These are phyloP conservation scores for Petrophora chlorosata DNA, from an alignment of 2,888 invertebrate genomes.

Conservation along the genomic window DNA sequence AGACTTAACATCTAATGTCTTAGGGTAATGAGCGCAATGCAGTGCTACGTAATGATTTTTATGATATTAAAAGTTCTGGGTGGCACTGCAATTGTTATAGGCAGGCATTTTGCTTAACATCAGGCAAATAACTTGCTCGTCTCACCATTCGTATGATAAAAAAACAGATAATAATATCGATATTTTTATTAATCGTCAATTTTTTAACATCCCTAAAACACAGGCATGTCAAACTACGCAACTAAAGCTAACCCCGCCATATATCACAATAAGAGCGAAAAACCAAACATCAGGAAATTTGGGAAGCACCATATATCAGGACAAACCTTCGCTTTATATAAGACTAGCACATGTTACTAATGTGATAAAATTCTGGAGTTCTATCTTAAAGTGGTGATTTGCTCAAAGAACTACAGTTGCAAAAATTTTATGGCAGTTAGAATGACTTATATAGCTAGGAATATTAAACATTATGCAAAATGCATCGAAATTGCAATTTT, in stretches of 20 bases:
- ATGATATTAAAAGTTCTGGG: too few relatives aligned
- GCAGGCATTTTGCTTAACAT: too few relatives aligned
- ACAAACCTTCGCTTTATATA: conserved; percentile 4
- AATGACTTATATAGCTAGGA: not conserved
- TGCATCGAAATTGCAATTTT: not conserved
- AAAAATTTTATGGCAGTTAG: conserved; percentile 8
- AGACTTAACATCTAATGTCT: too few relatives aligned
- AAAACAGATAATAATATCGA: too few relatives aligned
- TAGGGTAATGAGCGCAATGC: too few relatives aligned
- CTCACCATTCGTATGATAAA: too few relatives aligned
- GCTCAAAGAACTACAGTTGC: not conserved
- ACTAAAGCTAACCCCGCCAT: not conserved
- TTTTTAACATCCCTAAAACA: too few relatives aligned
- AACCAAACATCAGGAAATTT: too few relatives aligned
- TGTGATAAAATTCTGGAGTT: conserved; percentile 10
- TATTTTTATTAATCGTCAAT: too few relatives aligned
- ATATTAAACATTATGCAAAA: not conserved
- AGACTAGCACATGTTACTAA: conserved; percentile 14
- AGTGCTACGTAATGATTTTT: too few relatives aligned
- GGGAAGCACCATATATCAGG: not conserved
- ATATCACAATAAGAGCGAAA: not conserved
- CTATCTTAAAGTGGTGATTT: conserved; percentile 2
- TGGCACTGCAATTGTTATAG: too few relatives aligned
- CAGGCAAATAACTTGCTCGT: too few relatives aligned
- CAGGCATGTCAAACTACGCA: not conserved